phyloP scores from a whole-genome alignment of 2,113 vertebrate species.

The Ibidorhyncha struthersii region DNA sequence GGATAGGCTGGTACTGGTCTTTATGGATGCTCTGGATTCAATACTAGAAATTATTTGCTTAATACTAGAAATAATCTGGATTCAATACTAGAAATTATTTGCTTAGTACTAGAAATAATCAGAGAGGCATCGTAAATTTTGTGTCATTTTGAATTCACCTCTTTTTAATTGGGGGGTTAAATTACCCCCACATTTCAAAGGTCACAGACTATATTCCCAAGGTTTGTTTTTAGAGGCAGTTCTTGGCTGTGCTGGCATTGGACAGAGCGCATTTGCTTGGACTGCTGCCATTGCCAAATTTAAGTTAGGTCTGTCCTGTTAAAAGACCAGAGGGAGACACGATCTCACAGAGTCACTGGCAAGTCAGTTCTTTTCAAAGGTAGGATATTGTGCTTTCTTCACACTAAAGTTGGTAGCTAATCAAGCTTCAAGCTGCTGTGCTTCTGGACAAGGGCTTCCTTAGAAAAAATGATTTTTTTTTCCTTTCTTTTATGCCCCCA shows the following conservation, averaged over 20 bases:
- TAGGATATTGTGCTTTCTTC: slow-evolving; percentile 54
- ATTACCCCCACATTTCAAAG: not conserved
- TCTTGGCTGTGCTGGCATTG: not conserved
- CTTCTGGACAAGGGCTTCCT: not conserved
- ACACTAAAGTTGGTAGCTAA: not conserved
- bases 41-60: not conserved
- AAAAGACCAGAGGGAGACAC: slow-evolving; percentile 2
- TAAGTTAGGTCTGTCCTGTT: not conserved
- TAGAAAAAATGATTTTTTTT: not conserved
- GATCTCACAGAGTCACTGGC: not conserved
- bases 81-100: not conserved
- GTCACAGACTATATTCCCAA: not conserved
- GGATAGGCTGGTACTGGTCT: not conserved
- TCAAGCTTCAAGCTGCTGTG: not conserved
- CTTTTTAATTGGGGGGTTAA: not conserved
- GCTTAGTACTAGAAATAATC: not conserved
- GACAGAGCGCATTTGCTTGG: not conserved
- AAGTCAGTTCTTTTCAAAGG: slow-evolving; percentile 10
- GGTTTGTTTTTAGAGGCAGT: not conserved
- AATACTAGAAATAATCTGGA: not conserved
- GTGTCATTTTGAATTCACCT: not conserved
- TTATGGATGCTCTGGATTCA: not conserved
- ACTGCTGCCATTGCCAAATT: slow-evolving; percentile 1
- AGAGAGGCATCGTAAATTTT: not conserved
- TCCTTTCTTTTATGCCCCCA: not conserved